Evolutionary conservation across 2,113 vertebrate genomes (phyloP), one percentile per base, ranked within the genome.

Genomic region (Mormoops blainvillei): DNA sequence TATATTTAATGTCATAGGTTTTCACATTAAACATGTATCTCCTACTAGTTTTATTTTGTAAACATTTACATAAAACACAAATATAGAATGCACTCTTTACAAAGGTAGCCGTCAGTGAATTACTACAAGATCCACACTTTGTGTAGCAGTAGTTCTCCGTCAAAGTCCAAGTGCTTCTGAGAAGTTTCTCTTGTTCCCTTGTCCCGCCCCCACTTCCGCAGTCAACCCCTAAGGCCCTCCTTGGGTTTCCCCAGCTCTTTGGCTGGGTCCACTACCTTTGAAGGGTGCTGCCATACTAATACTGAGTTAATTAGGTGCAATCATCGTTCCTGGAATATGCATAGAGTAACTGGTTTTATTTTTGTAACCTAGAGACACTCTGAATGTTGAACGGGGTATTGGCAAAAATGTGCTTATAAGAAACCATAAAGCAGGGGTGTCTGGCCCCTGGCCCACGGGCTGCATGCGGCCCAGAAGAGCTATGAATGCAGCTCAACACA

Each of bases 121-220:
- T 3, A 26, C 0, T 3, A 0, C 4, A 33, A 20, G 5, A 5
- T 1, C 74, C 3, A 3, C 45, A 3, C 45, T 33, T 31, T 7
- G 36, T 6, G 18, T 10, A 41, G 48, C 1, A 11, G 38, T 2
- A 1, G 5, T 13, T 36, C 13, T 18, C 16, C 56, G 15, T 41
- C 10, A 38, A 50, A 83, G 33, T n/a, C 78, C 54, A 84, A 8
- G 7, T 50, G 54, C 54, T 52, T 13, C 90, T 63, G 43, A 36
- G 43, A 50, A 26, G 68, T 2, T 12, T 10, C 7, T 83, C 33
- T 24, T 24, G 70, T 26, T 9, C 9, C n/a, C 19, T 84, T 16
- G 45, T 67, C 22, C 78, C 41, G 68, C 4, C 26, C 9, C 14
- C 43, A 18, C 54, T 15, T 22, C 43, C 18, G 12, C 9, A 43